Base-by-base conservation (phyloP, 2,113 vertebrate species). In the Tretioscincus oriximinensis region DNA sequence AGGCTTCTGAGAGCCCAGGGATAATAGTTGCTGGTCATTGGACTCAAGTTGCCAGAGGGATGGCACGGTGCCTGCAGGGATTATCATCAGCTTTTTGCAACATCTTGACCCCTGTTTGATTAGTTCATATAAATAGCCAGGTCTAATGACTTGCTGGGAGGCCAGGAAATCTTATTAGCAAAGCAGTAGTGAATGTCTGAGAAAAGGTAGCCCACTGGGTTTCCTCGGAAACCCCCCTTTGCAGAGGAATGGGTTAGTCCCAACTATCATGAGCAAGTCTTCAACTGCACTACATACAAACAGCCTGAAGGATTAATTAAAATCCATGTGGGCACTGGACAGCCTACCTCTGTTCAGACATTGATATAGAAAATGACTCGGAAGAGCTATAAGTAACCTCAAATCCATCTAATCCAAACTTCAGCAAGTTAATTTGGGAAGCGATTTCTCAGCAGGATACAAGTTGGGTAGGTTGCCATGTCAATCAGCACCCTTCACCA, bases 341-440 rank as follows among this genome's bases (percentile, higher is more conserved):
- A 26, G 2, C 9, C 0, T 0, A 54, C 68, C 29, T 18, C 5
- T 0, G 0, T 49, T 73, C 22, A 64, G 1, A 9, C n/a, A 35
- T 54, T 69, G 35, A 41, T 58, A 58, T 5, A 31, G 1, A 21
- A 72, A 69, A 20, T 3, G 11, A n/a, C 7, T 70, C 29, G 1
- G 1, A 78, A 21, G 67, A 29, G 2, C 86, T 63, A 63, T 14
- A 73, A 82, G 84, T 90, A 86, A 67, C 58, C 77, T 87, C 72
- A 89, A 88, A 90, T 91, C 91, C 85, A 26, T 6, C 70, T 91
- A 92, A 90, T 91, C 90, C 81, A 61, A 77, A 45, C 65, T 0
- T 3, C 9, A 1, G 0, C 79, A 81, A 66, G 89, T 89, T 92
- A 90, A 92, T 88, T 90, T 86, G 81, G 89, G 41, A 80, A 80